Base-by-base conservation (phyloP, 1,140 invertebrate species). In the Drosophila pseudoananassae region DNA sequence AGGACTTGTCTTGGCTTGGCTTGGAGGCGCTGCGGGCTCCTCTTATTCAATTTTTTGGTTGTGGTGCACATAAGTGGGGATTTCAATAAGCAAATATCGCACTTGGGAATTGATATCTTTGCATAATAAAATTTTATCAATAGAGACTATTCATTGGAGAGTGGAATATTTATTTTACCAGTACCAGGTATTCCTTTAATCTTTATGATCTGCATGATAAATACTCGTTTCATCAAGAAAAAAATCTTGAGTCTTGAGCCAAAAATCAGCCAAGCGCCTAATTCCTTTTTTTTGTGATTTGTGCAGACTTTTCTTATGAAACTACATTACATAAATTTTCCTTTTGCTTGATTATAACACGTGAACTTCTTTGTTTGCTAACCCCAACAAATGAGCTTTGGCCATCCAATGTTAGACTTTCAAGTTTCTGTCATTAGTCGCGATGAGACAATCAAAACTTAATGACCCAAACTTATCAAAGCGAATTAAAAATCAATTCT, bases 301-400 rank as follows among this genome's bases (percentile, higher is more conserved):
- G 31, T 52, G 25, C 25, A 27, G 25, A 27, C 25, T 53, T 45
- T 64, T 77, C 78, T 85, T 87, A 81, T 71, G 69, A 52, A 81
- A 85, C 81, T 69, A 47, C 23, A 43, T 63, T 73, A 53, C 12
- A 14, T 1, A 27, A 27, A n/a, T 68, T 40, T 65, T 47, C 38
- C 17, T 43, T 70, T 49, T 43, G 14, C 54, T 17, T 46, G 40
- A 64, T 64, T 84, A 59, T 73, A 53, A 76, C 57, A 76, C 50
- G 43, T 72, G 46, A 51, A 38, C 38, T 72, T 57, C 46, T 51
- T 58, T 47, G 69, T 78, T 85, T 52, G 49, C 50, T 79, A 83
- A 68, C 38, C 57, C 40, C 17, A 49, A 71, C 53, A 75, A 83
- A 65, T 78, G 46, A 60, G 38, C 49, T 61, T 63, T 31, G 47